Base-by-base conservation (phyloP, 92 coral and sea anemone species). In the Palythoa caribaeorum region DNA sequence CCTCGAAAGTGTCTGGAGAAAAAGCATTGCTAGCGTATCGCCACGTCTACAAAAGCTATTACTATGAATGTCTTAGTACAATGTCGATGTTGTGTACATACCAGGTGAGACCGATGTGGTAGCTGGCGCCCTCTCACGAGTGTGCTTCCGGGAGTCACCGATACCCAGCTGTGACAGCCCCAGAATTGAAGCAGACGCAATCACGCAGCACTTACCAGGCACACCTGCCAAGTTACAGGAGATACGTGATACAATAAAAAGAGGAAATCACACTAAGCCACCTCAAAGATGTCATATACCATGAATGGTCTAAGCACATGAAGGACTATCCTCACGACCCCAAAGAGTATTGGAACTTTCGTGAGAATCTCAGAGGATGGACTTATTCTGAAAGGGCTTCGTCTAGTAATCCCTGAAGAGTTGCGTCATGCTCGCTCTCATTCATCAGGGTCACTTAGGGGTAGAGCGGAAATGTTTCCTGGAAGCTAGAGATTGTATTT, bases 281-380 rank as follows among this genome's bases (percentile, higher is more conserved):
- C 84, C 59, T 44, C 62, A 78, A 78, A 53, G 75, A 78, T 36
- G 75, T 78, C 59, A 20, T 78, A 44, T 53, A 78, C 84, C 59
- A 78, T 20, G 84, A 1, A 78, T 78, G 76, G 84, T 75, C 84
- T 9, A 53, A 78, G 4, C 66, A 44, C 20, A 47, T 44, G 63
- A 44, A 78, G 63, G 84, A 78, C 36, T 78, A 75, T 78, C 84
- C 84, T n/a, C 15, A 59, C 19, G 84, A 78, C 6, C 84, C 47
- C 5, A 52, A 52, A 1, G 13, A 1, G 59, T 52, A 52, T 12
- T 52, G 59, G 7, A 52, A 78, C 66, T 78, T 65, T 47, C 87
- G 87, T 1, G 87, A 83, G 74, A 73, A 78, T 53, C 28, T 28
- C 28, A 28, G 28, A 28, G 28, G 28, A 0, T 28, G 28, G 28